These are phyloP conservation scores for Acanthosoma haemorrhoidale DNA, from an alignment of 2,888 invertebrate genomes.

Conservation along the genomic window DNA sequence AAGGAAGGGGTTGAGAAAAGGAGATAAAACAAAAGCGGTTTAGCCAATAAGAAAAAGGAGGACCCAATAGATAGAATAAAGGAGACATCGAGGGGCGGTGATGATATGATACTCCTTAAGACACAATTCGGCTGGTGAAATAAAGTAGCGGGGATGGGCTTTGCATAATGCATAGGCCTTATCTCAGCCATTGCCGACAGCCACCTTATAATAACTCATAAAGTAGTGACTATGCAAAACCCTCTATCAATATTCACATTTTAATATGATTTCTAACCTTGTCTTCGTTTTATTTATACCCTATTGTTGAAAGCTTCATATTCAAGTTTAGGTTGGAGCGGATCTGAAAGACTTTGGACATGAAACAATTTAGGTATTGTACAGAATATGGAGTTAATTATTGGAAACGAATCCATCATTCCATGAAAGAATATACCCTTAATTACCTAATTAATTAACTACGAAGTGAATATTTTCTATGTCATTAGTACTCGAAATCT, in stretches of 20 bases:
- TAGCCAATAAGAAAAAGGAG: background rate
- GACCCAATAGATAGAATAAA: constrained; percentile 20
- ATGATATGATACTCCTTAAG: constrained; percentile 16
- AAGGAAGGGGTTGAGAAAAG: background rate
- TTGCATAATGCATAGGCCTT: constrained; percentile 36
- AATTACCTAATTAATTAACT: too few relatives aligned
- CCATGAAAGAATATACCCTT: too few relatives aligned
- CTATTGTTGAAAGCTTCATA: too few relatives aligned
- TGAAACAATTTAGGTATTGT: too few relatives aligned
- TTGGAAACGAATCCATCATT: too few relatives aligned
- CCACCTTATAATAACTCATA: background rate
- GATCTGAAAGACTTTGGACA: too few relatives aligned
- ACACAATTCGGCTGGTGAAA: constrained; percentile 10
- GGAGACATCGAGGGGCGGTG: background rate
- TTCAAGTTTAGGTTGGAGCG: too few relatives aligned
- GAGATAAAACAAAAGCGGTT: constrained; percentile 7
- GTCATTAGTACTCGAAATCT: too few relatives aligned
- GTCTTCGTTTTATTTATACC: too few relatives aligned
- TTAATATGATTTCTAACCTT: background rate
- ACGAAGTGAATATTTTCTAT: too few relatives aligned
- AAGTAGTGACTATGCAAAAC: constrained; percentile 11
- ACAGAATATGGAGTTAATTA: too few relatives aligned
- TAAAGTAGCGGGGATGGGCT: constrained; percentile 27
- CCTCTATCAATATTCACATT: constrained; percentile 34
- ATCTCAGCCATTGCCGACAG: constrained; percentile 21